Conservation (phyloP, 2,888 invertebrate species). For the Meiosimyza decipiens region DNA sequence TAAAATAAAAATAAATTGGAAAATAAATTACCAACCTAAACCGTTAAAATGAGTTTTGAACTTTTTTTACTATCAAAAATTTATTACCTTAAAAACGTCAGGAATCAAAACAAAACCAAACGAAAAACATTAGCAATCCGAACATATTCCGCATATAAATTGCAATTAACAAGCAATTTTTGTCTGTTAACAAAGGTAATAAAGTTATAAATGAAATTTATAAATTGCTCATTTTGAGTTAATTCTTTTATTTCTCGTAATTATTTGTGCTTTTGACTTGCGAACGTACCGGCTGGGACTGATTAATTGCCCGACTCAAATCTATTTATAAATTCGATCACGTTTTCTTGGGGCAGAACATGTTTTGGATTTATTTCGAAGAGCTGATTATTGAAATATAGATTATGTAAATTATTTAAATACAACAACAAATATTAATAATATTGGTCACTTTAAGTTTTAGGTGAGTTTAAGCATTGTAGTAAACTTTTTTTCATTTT, state of each 20-base stretch:
- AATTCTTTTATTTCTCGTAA: slow-evolving; percentile 33
- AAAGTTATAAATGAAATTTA: slow-evolving; percentile 48
- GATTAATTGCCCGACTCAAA: no score
- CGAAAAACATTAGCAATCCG: slow-evolving; percentile 32
- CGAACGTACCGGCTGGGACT: no score
- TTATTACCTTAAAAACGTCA: slow-evolving; percentile 32
- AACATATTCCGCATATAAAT: slow-evolving; percentile 60
- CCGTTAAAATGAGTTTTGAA: slow-evolving; percentile 11
- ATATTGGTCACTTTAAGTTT: no score
- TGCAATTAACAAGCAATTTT: slow-evolving; percentile 56
- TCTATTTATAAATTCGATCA: no score
- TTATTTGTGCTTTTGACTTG: neutral
- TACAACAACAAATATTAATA: no score
- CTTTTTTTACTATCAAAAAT: neutral
- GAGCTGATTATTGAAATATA: no score
- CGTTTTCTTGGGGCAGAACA: no score
- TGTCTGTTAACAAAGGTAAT: slow-evolving; percentile 60
- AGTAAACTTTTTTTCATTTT: no score
- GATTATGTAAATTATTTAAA: no score
- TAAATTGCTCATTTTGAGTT: neutral
- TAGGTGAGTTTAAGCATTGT: no score
- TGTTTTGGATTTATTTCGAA: no score
- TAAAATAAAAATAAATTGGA: slow-evolving; percentile 30
- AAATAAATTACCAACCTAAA: slow-evolving; percentile 1
- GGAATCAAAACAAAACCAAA: neutral